These are phyloP conservation scores for Atrina japonica DNA, from an alignment of 2,888 invertebrate genomes.

Conservation along the genomic window DNA sequence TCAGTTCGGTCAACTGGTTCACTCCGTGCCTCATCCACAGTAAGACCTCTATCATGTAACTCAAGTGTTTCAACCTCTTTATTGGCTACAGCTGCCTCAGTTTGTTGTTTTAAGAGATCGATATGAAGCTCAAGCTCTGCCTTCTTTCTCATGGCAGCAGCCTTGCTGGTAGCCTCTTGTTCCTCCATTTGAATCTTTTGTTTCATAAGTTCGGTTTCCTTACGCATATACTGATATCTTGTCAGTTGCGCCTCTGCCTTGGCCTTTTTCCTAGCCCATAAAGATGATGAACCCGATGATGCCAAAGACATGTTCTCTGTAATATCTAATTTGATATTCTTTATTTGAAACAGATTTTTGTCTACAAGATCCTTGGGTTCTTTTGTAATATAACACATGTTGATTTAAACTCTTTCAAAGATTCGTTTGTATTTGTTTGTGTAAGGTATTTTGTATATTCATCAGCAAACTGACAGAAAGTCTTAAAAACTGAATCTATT, in stretches of 20 bases:
- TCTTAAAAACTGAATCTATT: neutral
- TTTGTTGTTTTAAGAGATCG: conserved; percentile 8
- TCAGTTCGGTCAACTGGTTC: too few species aligned
- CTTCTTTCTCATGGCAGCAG: too few species aligned
- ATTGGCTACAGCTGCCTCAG: neutral
- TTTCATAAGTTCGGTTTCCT: conserved; percentile 9
- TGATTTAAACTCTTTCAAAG: too few species aligned
- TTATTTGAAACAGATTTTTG: neutral
- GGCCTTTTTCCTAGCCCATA: neutral
- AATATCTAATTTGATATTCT: conserved; percentile 2
- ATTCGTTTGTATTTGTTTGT: neutral
- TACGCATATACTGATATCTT: neutral
- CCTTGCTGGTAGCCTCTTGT: too few species aligned
- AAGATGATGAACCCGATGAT: neutral
- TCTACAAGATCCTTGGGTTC: neutral
- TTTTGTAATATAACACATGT: neutral
- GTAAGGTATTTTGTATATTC: neutral
- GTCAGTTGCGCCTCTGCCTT: conserved; percentile 1
- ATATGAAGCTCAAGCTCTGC: conserved; percentile 8
- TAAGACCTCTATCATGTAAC: conserved; percentile 4
- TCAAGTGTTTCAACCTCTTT: conserved; percentile 1
- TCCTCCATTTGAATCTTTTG: neutral
- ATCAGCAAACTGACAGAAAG: neutral
- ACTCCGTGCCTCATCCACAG: too few species aligned
- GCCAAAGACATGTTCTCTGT: conserved; percentile 4